Conservation (phyloP, 2,797 vertebrate species). For the Chaunax sp. region DNA sequence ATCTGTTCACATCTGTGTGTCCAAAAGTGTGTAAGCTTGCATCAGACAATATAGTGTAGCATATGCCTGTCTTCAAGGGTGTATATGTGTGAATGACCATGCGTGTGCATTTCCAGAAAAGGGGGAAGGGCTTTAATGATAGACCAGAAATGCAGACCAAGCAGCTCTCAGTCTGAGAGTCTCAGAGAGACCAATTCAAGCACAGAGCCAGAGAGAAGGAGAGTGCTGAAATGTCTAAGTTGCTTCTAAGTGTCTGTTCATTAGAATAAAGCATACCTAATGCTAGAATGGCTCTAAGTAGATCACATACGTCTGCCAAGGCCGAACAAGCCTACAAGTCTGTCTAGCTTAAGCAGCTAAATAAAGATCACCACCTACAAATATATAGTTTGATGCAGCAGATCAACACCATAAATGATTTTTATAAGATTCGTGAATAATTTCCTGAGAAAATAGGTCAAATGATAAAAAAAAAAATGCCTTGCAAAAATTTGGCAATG, state of each 20-base stretch:
- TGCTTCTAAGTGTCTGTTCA: slow-evolving; percentile 41
- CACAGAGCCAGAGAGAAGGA: slow-evolving; percentile 30
- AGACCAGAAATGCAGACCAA: slow-evolving; percentile 60
- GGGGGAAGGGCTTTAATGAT: slow-evolving; percentile 63
- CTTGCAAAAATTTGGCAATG: no score
- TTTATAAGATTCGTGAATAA: no score
- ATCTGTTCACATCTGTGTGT: slow-evolving; percentile 2
- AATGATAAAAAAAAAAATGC: no score
- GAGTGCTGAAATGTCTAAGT: slow-evolving; percentile 35
- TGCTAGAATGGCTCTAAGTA: neutral
- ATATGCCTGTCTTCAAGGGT: slow-evolving; percentile 4
- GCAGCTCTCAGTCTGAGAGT: slow-evolving; percentile 53
- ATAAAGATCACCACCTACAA: no score
- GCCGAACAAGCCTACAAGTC: no score
- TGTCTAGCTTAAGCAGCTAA: no score
- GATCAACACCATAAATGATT: no score
- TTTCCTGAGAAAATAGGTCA: no score
- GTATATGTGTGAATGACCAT: slow-evolving; percentile 1
- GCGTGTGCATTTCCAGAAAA: slow-evolving; percentile 27
- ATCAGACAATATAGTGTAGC: slow-evolving; percentile 25
- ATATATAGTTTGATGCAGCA: no score
- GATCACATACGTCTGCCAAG: no score
- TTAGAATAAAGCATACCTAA: slow-evolving; percentile 53
- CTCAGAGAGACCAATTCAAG: slow-evolving; percentile 65
- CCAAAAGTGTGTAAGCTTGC: slow-evolving; percentile 10